Evolutionary conservation across 2,113 vertebrate genomes (phyloP).

Genomic region (Tylochromis polylepis): DNA sequence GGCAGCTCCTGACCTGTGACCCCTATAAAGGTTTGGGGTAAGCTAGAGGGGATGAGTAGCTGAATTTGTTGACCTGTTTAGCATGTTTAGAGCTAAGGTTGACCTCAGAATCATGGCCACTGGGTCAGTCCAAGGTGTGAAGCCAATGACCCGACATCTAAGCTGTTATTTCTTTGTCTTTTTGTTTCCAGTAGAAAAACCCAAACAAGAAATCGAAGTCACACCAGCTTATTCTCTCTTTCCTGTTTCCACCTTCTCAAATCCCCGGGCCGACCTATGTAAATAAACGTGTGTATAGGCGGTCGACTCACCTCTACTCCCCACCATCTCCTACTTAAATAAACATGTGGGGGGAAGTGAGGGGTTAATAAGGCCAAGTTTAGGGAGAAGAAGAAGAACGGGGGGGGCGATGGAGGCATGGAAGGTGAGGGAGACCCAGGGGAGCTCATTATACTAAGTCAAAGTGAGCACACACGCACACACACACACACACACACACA

Average conservation of each 20-base stretch:
- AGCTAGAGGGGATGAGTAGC: not conserved
- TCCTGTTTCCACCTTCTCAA: not conserved
- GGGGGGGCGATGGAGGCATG: slow-evolving; percentile 25
- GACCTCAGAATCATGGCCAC: slow-evolving; percentile 10
- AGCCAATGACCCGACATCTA: slow-evolving; percentile 37
- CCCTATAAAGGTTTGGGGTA: not conserved
- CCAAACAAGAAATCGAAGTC: not conserved
- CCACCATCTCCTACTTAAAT: slow-evolving; percentile 38
- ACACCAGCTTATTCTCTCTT: not conserved
- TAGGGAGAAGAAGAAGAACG: slow-evolving; percentile 27
- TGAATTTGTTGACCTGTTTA: not conserved
- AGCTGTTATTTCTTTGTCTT: not conserved
- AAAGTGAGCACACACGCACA: slow-evolving; percentile 51
- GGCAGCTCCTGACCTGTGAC: slow-evolving; percentile 29
- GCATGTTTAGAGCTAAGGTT: not conserved
- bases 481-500: slow-evolving; percentile 40
- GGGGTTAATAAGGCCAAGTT: slow-evolving; percentile 69
- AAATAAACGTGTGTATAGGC: slow-evolving; percentile 60
- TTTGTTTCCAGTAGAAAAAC: not conserved
- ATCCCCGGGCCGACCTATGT: slow-evolving; percentile 6
- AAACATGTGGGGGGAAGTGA: slow-evolving; percentile 49
- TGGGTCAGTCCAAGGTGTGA: slow-evolving; percentile 35
- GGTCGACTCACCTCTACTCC: slow-evolving; percentile 36
- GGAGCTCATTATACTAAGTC: slow-evolving; percentile 70
- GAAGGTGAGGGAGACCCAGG: slow-evolving; percentile 49